Percentiles rank a stretch among this genome's conserved stretches.
phyloP scores from a whole-genome alignment of 2,113 vertebrate species.

The mouse (Mus musculus) region GRCm39 chr5:100964501-100965000 shows the following conservation, averaged over 20 bases:
- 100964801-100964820: neutral
- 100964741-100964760: neutral
- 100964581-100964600: neutral
- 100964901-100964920: no score
- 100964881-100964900: no score
- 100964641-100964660: neutral
- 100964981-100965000: neutral
- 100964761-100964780: neutral
- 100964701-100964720: neutral
- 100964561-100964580: neutral
- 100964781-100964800: neutral
- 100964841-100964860: no score
- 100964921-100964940: no score
- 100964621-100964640: neutral
- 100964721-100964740: neutral
- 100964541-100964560: neutral
- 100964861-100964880: no score
- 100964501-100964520: neutral
- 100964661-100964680: neutral
- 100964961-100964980: no score
- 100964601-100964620: neutral
- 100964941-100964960: no score
- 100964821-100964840: neutral
- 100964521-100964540: constrained; percentile 6
- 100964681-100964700: neutral